These are phyloP conservation scores for Halesus radiatus DNA, from an alignment of 1,140 invertebrate genomes.

Conservation along the genomic window DNA sequence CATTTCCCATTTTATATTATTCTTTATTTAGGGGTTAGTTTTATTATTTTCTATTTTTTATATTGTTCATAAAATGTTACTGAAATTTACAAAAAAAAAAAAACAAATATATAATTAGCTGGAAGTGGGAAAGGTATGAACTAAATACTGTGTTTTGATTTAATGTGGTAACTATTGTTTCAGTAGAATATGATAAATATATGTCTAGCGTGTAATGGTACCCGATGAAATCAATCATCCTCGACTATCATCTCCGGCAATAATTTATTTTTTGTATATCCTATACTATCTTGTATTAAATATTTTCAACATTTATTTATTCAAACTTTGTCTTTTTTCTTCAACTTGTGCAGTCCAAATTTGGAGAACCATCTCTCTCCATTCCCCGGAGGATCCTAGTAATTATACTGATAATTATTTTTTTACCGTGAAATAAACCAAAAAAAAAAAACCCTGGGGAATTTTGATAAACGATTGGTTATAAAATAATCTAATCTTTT, in stretches of 20 bases:
- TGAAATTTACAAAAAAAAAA: slow-evolving; percentile 34
- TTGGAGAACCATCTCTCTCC: too few relatives aligned
- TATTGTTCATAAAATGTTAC: slow-evolving; percentile 41
- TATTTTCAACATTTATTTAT: slow-evolving; percentile 36
- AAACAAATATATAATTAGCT: slow-evolving; percentile 18
- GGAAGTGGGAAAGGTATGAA: slow-evolving; percentile 20
- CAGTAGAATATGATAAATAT: slow-evolving; percentile 21
- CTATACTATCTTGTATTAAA: slow-evolving; percentile 29
- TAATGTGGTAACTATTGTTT: neutral
- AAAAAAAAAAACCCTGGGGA: too few relatives aligned
- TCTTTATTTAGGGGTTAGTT: slow-evolving; percentile 29
- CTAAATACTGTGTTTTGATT: slow-evolving; percentile 5
- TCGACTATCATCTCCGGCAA: slow-evolving; percentile 13
- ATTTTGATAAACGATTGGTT: too few relatives aligned
- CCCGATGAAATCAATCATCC: slow-evolving; percentile 5
- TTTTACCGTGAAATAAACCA: too few relatives aligned
- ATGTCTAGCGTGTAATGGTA: slow-evolving; percentile 22
- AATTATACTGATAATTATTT: too few relatives aligned
- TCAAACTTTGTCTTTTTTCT: slow-evolving; percentile 9
- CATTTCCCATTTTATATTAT: slow-evolving; percentile 34
- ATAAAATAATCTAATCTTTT: too few relatives aligned
- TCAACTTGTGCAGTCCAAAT: too few relatives aligned
- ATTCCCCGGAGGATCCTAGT: too few relatives aligned
- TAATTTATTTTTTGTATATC: slow-evolving; percentile 31
- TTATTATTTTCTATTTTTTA: slow-evolving; percentile 38